Conservation (phyloP, 2,888 invertebrate species). For the Molorchus minor region DNA sequence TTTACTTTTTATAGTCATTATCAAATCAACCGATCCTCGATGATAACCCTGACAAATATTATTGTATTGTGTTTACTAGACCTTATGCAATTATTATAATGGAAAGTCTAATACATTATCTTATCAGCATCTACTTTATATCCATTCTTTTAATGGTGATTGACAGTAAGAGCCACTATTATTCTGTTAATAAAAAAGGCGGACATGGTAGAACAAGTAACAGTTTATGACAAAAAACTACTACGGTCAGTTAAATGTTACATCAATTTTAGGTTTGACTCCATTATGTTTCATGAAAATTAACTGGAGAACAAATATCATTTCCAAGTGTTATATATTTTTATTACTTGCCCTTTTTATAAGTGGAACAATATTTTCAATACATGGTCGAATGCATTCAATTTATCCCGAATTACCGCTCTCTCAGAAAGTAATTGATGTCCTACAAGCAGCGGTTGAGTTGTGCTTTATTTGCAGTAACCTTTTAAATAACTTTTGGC, state of each 20-base stretch:
- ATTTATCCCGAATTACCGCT: background rate
- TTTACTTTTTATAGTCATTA: too few species aligned
- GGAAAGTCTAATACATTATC: too few species aligned
- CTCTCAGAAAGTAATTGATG: background rate
- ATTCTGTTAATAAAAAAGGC: too few species aligned
- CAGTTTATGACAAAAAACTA: background rate
- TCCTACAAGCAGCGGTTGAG: background rate
- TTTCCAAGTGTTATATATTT: background rate
- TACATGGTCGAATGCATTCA: background rate
- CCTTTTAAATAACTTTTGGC: background rate
- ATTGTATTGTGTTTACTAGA: too few species aligned
- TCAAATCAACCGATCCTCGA: too few species aligned
- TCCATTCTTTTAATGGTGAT: too few species aligned
- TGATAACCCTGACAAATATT: too few species aligned
- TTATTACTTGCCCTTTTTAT: background rate
- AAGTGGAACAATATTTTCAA: background rate
- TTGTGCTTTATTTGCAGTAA: background rate
- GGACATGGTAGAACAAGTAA: too few species aligned
- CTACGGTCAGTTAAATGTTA: background rate
- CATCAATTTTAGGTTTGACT: background rate
- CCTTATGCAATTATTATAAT: too few species aligned
- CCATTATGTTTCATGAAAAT: background rate
- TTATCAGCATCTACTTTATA: too few species aligned
- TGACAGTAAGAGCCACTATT: too few species aligned
- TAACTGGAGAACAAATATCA: background rate